phyloP scores from a whole-genome alignment of 1,140 invertebrate species.

The Euschistus heros region DNA sequence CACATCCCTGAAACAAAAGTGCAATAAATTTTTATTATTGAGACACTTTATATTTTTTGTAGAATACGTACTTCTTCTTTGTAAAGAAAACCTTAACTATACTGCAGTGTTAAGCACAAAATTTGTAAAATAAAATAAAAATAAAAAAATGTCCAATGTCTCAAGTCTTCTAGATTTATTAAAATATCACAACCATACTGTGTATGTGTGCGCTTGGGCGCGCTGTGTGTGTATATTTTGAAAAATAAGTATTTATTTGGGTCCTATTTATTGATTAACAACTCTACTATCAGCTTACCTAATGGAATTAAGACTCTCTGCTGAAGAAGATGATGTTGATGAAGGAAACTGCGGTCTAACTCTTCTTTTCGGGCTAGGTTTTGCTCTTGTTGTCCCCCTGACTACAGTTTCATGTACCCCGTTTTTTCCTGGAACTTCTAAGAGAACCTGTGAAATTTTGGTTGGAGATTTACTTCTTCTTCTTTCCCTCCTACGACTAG shows the following conservation, averaged over 20 bases:
- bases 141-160: no score
- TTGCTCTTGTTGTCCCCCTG: constrained; percentile 22
- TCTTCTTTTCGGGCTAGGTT: constrained; percentile 31
- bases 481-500: constrained; percentile 27
- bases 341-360: constrained; percentile 26
- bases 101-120: no score
- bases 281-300: constrained; percentile 19
- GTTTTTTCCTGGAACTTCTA: constrained; percentile 31
- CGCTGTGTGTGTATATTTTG: neutral
- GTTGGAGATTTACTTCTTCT: constrained; percentile 24
- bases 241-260: no score
- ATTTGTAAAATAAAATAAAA: no score
- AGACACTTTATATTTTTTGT: no score
- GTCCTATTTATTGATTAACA: neutral
- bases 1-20: constrained; percentile 4
- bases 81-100: no score
- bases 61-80: no score
- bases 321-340: constrained; percentile 32
- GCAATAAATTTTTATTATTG: no score
- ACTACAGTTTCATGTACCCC: constrained; percentile 11
- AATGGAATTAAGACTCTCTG: constrained; percentile 32
- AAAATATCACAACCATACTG: neutral
- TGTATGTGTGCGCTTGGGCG: neutral
- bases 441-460: constrained; percentile 23
- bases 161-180: no score